Evolutionary conservation across 2,113 vertebrate species (phyloP).

Genomic region (Muntiacus muntjak): DNA sequence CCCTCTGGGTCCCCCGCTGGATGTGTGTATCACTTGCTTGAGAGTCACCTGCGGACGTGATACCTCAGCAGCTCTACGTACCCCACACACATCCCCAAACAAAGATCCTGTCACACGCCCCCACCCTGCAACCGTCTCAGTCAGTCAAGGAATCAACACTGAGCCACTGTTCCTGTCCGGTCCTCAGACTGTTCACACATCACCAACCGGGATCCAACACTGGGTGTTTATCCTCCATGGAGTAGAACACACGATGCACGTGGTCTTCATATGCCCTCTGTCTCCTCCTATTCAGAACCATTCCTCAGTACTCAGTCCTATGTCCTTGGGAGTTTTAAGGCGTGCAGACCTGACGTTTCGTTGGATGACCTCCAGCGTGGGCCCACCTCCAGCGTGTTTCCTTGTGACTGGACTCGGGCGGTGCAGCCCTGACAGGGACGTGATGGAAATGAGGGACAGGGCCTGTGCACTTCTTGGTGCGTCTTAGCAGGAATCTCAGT

Average conservation of each 20-base stretch:
- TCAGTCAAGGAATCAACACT: neutral
- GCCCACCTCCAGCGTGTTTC: neutral
- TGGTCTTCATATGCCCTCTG: neutral
- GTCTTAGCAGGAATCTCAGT: neutral
- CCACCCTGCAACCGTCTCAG: neutral
- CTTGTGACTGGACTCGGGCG: neutral
- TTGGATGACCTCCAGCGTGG: fast-evolving
- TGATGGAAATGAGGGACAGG: neutral
- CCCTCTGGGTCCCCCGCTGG: neutral
- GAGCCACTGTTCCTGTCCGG: fast-evolving
- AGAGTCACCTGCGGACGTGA: neutral
- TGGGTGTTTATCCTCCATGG: neutral
- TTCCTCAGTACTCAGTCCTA: neutral
- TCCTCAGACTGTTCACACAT: neutral
- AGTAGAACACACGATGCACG: no score
- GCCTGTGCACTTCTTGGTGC: fast-evolving
- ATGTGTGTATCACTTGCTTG: no score
- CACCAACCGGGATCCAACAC: fast-evolving
- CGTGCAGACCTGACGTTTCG: neutral
- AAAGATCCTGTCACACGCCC: neutral
- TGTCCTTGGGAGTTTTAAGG: neutral
- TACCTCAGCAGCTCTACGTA: fast-evolving
- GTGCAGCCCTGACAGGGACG: no score
- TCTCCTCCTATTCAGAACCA: neutral
- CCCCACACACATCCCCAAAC: neutral